Evolutionary conservation across 2,888 invertebrate species (phyloP), one percentile per base, ranked within the genome.

Genomic region (Philhelius pedissequus): DNA sequence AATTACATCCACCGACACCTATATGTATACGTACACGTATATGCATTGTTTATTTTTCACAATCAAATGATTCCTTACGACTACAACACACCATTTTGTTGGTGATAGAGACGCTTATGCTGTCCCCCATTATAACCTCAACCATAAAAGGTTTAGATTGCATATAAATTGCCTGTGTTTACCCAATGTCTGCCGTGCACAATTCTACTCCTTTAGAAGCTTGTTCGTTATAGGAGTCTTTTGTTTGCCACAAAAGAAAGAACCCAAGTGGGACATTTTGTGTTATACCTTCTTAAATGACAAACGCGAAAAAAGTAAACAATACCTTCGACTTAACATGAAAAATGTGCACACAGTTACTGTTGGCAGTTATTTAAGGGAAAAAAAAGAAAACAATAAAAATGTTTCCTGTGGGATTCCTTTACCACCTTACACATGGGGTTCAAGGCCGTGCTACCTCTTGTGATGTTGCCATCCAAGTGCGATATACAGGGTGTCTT

Each of bases 141-240:
- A 52, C 73, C 68, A 52, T 60, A 68, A 73, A 79, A 52, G 79
- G 79, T 73, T 68, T 73, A 73, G 58, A 79, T 73, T 79, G 73
- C 73, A 79, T 73, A 79, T 79, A 79, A 73, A 79, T 74, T 79
- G 79, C 74, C 73, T 52, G 43, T 79, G 74, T 79, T 79, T 74
- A 73, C 79, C 32, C 25, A 79, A 52, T 43, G 79, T 73, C 79
- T 79, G 52, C 40, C 32, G 35, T 62, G 30, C 56, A 71, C 58
- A 48, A 56, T 58, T 40, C 25, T 4, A 11, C 50, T 27, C 52
- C 22, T 32, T 27, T 40, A 35, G 40, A 43, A 62, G 48, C 20
- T 50, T 50, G 20, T 71, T 58, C 40, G 45, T 50, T 27, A 64
- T 15, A 32, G 45, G 9, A 50, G 11, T 45, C 78, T 58, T 58